Percentiles rank a stretch among this genome's conserved stretches.
These are phyloP conservation scores for Micoletzkya japonica DNA, from an alignment of 2,888 invertebrate genomes.

Conservation along the genomic window DNA sequence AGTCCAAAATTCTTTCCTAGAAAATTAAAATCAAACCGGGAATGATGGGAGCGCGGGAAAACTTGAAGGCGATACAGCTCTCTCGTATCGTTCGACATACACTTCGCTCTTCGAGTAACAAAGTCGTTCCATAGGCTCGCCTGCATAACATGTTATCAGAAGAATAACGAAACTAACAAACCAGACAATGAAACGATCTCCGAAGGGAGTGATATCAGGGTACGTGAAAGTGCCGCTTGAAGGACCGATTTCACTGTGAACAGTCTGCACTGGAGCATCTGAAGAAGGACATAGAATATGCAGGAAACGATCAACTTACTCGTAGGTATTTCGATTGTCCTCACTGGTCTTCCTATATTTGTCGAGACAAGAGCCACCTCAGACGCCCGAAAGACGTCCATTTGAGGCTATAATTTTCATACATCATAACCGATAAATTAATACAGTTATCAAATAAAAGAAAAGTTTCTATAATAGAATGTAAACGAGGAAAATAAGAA, in stretches of 20 bases:
- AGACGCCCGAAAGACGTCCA: conserved; percentile 40
- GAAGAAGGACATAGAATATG: conserved; percentile 15
- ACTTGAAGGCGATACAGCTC: conserved; percentile 42
- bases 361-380: conserved; percentile 37
- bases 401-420: no score
- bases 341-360: conserved; percentile 33
- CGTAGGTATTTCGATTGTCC: conserved; percentile 45
- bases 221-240: conserved; percentile 52
- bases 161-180: conserved; percentile 21
- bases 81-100: conserved; percentile 10
- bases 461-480: not conserved
- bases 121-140: conserved; percentile 52
- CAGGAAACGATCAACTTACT: conserved; percentile 34
- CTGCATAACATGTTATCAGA: conserved; percentile 34
- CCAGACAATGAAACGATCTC: conserved; percentile 56
- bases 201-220: conserved; percentile 36
- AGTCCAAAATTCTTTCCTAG: not conserved
- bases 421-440: no score
- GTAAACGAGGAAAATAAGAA: not conserved
- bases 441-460: not conserved
- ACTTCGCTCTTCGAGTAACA: conserved; percentile 49
- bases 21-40: conserved; percentile 33
- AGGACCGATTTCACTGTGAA: conserved; percentile 39
- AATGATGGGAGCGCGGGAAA: conserved; percentile 50
- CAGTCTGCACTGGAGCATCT: conserved; percentile 55